Conservation (phyloP, 2,113 vertebrate species). For the Eurypyga helias region DNA sequence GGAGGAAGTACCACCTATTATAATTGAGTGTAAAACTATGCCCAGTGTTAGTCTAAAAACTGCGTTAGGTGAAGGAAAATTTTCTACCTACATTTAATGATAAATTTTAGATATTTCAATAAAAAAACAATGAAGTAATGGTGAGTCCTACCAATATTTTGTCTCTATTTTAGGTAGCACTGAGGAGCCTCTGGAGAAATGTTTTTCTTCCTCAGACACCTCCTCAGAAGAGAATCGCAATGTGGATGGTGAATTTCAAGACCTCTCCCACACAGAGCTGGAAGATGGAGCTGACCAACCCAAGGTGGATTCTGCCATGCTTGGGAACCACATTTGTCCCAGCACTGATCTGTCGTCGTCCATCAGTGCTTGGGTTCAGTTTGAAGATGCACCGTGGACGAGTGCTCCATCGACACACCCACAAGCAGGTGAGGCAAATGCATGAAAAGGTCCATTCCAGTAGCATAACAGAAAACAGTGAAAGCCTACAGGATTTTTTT, state of each 20-base stretch:
- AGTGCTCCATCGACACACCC: conserved; percentile 5
- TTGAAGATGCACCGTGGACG: conserved; percentile 75
- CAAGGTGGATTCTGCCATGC: conserved; percentile 43
- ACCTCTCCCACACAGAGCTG: conserved; percentile 32
- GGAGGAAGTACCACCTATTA: not conserved
- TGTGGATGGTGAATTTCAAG: conserved; percentile 51
- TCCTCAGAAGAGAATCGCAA: conserved; percentile 66
- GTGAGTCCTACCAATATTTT: not conserved
- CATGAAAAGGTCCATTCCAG: not conserved
- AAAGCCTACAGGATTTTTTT: not conserved
- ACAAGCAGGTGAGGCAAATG: conserved; percentile 63
- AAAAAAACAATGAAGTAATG: not conserved
- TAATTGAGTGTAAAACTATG: not conserved
- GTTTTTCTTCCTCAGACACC: conserved; percentile 68
- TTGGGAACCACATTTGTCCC: conserved; percentile 37
- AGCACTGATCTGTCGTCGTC: conserved; percentile 58
- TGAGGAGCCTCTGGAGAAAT: conserved; percentile 33
- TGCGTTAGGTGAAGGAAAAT: not conserved
- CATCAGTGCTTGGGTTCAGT: conserved; percentile 80
- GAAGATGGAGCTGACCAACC: conserved; percentile 47
- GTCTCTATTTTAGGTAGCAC: conserved; percentile 48
- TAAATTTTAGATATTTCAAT: not conserved
- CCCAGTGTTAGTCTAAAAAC: not conserved
- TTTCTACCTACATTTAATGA: not conserved
- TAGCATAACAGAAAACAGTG: not conserved